phyloP scores from a whole-genome alignment of 2,888 invertebrate species.

The Calameuta pallipes region DNA sequence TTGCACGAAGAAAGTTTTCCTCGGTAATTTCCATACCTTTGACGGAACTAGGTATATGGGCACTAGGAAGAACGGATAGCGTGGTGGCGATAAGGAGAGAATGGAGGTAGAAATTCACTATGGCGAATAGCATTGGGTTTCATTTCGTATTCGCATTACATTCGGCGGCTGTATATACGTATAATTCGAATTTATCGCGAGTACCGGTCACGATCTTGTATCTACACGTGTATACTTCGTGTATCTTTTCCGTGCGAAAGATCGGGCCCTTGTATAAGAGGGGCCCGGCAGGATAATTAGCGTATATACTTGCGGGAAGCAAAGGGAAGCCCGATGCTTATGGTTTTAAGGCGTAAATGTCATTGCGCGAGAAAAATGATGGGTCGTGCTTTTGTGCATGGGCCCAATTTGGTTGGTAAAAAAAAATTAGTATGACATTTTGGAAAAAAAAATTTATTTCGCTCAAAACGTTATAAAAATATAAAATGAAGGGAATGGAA shows the following conservation, averaged over 20 bases:
- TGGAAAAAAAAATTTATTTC: too few relatives aligned
- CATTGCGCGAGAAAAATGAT: not conserved
- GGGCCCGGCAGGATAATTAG: not conserved
- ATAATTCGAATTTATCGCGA: slow-evolving; percentile 21
- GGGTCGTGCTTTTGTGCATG: not conserved
- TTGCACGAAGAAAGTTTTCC: not conserved
- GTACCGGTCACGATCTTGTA: slow-evolving; percentile 20
- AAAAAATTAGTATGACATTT: not conserved
- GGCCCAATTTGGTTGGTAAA: not conserved
- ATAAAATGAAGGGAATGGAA: not conserved
- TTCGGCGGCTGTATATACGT: not conserved
- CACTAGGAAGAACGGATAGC: not conserved
- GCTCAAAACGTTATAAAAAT: not conserved
- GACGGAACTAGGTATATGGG: not conserved
- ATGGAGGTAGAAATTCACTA: not conserved
- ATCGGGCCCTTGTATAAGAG: not conserved
- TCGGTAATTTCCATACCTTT: not conserved
- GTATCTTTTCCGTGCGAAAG: not conserved
- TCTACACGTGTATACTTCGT: not conserved
- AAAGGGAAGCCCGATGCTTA: not conserved
- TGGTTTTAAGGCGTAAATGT: not conserved
- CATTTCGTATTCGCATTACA: not conserved
- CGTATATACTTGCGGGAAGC: not conserved
- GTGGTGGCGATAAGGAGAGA: not conserved
- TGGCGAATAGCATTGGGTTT: not conserved